Evolutionary conservation across 2,113 vertebrate genomes (phyloP), one percentile per base, ranked within the genome.

Genomic region (Dromaius novaehollandiae): DNA sequence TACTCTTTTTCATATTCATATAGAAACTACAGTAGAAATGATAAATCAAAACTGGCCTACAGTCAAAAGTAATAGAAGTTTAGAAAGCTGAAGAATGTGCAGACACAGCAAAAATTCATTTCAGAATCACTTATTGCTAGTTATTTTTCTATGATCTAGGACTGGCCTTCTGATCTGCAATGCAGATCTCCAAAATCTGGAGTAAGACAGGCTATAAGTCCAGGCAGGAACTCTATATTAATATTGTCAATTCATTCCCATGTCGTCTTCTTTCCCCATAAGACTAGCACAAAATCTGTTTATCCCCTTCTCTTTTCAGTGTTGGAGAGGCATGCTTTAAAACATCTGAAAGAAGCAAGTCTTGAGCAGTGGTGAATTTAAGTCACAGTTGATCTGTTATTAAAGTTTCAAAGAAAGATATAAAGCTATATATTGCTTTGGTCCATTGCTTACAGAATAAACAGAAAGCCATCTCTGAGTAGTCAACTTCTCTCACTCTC

Each of bases 71-170:
- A 97, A 95, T 77, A 93, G 55, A 83, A 85, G 61, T 91, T 96
- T 80, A 92, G 78, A 85, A 92, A 93, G 60, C 60, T 88, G 68
- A 90, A 91, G 58, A 87, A 85, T 53, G 44, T 91, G 96, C 91
- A 95, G 85, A 95, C 68, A 86, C 63, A 88, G 93, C 91, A 93
- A 95, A 97, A 89, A 95, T 66, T 96, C 89, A 93, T 93, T 93
- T 77, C 81, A 83, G 92, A 95, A 95, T 95, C 94, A 73, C 89
- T 95, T 93, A 90, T 82, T 63, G 48, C 81, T 75, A 58, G 61
- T 77, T 93, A 63, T 84, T 92, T 85, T 69, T 24, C 92, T 91
- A 0, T 80, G 86, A 95, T 95, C 89, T 86, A 83, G 74, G 32
- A n/a, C 77, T 89, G 86, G 66, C 74, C 69, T 65, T 90, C 70